A percentile compares a stretch with the other conserved stretches of the same genome.
These are phyloP conservation scores for Halictus rubicundus DNA, from an alignment of 1,140 invertebrate species.

Conservation along the genomic window DNA sequence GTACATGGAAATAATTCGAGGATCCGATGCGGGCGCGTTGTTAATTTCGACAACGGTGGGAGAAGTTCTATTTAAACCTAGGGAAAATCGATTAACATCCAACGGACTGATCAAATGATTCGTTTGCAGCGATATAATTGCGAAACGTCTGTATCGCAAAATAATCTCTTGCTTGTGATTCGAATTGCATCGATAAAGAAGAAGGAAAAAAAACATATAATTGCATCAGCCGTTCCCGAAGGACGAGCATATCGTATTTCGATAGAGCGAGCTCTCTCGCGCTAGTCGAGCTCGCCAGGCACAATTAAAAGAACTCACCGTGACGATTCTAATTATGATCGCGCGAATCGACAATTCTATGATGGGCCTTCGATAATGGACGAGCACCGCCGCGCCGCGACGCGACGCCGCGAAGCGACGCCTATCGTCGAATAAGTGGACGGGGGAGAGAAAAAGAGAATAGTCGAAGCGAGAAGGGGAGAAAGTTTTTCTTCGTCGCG, in stretches of 20 bases:
- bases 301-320: slow-evolving; percentile 23
- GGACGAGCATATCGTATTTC: background rate
- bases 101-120: slow-evolving; percentile 6
- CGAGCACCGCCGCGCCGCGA: background rate
- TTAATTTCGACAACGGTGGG: no score
- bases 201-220: no score
- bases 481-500: background rate
- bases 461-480: background rate
- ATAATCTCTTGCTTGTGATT: no score
- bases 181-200: no score
- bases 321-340: slow-evolving; percentile 19
- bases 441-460: background rate
- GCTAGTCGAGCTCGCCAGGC: background rate
- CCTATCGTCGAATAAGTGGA: slow-evolving; percentile 38
- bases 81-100: background rate
- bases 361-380: slow-evolving; percentile 36
- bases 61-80: background rate
- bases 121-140: background rate
- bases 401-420: slow-evolving; percentile 12
- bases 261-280: background rate
- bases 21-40: background rate
- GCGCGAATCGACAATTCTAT: slow-evolving; percentile 17
- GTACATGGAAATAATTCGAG: slow-evolving; percentile 6
- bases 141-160: no score
- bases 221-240: background rate